Evolutionary conservation across 2,797 vertebrate genomes (phyloP).

Genomic region (Allobates femoralis): DNA sequence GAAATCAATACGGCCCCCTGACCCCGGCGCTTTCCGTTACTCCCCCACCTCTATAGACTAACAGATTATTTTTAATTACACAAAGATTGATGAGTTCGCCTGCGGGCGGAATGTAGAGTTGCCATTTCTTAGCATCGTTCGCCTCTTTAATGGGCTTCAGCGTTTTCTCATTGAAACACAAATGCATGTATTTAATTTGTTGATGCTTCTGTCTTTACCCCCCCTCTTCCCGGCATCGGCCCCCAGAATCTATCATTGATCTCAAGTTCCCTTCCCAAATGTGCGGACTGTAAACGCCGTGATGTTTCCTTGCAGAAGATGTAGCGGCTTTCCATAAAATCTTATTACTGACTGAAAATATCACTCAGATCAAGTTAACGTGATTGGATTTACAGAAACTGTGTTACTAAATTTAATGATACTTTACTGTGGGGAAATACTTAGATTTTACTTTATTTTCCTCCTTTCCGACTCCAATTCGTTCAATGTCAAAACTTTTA

Average conservation of each 20-base stretch:
- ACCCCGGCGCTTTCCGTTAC: constrained; percentile 41
- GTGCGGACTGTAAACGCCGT: not conserved
- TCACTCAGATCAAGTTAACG: constrained; percentile 31
- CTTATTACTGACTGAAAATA: constrained; percentile 47
- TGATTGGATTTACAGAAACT: constrained; percentile 36
- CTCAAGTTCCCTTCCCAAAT: constrained; percentile 24
- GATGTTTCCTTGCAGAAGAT: constrained; percentile 16
- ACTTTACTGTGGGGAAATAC: constrained; percentile 10
- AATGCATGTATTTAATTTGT: constrained; percentile 39
- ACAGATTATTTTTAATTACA: constrained; percentile 54
- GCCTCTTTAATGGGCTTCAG: not conserved
- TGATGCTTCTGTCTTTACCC: not conserved
- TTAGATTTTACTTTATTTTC: not conserved
- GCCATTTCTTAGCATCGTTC: constrained; percentile 21
- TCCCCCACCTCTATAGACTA: constrained; percentile 21
- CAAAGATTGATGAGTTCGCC: constrained; percentile 35
- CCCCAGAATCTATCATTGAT: constrained; percentile 26
- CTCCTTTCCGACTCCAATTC: not conserved
- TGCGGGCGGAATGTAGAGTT: constrained; percentile 23
- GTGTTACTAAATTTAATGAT: constrained; percentile 10
- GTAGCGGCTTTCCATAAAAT: constrained; percentile 36
- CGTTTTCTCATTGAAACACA: constrained; percentile 22
- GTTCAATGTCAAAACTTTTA: not conserved
- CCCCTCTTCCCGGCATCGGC: not conserved
- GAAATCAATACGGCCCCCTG: constrained; percentile 30